Conservation (phyloP, 2,888 invertebrate species). For the Punctoribates punctum region DNA sequence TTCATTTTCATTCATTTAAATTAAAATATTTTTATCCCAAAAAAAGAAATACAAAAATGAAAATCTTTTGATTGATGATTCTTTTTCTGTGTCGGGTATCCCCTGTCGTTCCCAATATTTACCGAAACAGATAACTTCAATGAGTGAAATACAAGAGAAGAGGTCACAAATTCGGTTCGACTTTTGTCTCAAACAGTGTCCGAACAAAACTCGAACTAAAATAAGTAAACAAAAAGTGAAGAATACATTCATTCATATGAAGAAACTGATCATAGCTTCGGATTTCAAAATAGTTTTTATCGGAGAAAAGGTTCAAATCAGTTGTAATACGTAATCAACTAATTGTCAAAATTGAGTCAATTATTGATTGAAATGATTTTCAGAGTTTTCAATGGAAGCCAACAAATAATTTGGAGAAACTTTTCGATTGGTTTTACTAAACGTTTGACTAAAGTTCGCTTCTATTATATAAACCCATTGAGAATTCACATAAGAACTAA, state of each 20-base stretch:
- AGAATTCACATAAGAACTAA: slow-evolving; percentile 57
- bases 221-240: background rate
- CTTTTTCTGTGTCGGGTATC: slow-evolving; percentile 53
- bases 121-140: slow-evolving; percentile 55
- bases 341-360: background rate
- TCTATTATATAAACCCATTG: slow-evolving; percentile 56
- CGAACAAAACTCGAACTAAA: background rate
- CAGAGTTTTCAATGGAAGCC: background rate
- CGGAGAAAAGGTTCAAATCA: background rate
- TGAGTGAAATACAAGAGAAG: slow-evolving; percentile 55
- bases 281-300: background rate
- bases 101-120: slow-evolving; percentile 62
- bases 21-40: background rate
- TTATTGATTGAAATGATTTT: too few species aligned
- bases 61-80: background rate
- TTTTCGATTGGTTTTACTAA: slow-evolving; percentile 50
- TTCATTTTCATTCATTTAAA: background rate
- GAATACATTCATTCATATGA: background rate
- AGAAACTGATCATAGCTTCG: background rate
- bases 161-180: slow-evolving; percentile 55
- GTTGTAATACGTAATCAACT: background rate
- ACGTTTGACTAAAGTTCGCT: slow-evolving; percentile 49
- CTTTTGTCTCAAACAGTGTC: background rate
- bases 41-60: background rate
- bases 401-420: slow-evolving; percentile 15